phyloP scores from a whole-genome alignment of 2,113 vertebrate species.

The Danio rerio region DNA sequence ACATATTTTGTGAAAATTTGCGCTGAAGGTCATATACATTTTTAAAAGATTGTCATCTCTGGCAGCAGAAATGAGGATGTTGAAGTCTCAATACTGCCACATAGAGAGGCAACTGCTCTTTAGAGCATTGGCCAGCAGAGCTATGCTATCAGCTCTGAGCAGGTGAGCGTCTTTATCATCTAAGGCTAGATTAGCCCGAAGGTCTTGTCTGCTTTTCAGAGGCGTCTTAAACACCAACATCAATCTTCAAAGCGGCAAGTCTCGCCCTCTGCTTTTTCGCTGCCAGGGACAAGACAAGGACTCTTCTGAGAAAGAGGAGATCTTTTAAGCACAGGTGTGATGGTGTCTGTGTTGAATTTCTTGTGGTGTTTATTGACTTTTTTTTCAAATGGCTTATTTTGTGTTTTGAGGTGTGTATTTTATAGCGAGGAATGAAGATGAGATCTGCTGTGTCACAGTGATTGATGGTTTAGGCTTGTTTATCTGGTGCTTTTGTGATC shows the following conservation, averaged over 20 bases:
- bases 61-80: constrained; percentile 1
- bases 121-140: constrained; percentile 47
- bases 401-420: constrained; percentile 1
- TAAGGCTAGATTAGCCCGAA: constrained; percentile 58
- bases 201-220: constrained; percentile 53
- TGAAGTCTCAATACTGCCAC: constrained; percentile 2
- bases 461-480: constrained; percentile 56
- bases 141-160: constrained; percentile 63
- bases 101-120: background rate
- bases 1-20: constrained; percentile 7
- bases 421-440: constrained; percentile 41
- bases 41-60: constrained; percentile 31
- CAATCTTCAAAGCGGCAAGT: constrained; percentile 47
- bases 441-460: constrained; percentile 51
- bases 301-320: constrained; percentile 64
- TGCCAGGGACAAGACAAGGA: constrained; percentile 69
- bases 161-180: constrained; percentile 63
- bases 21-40: constrained; percentile 14
- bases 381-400: constrained; percentile 24
- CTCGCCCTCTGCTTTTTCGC: background rate
- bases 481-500: constrained; percentile 36
- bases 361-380: constrained; percentile 45
- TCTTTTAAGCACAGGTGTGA: constrained; percentile 50
- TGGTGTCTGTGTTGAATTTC: constrained; percentile 28
- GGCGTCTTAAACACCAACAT: constrained; percentile 39